Evolutionary conservation across 2,888 invertebrate species (phyloP), one percentile per base, ranked within the genome.

Genomic region (Dicyrtoma fusca): DNA sequence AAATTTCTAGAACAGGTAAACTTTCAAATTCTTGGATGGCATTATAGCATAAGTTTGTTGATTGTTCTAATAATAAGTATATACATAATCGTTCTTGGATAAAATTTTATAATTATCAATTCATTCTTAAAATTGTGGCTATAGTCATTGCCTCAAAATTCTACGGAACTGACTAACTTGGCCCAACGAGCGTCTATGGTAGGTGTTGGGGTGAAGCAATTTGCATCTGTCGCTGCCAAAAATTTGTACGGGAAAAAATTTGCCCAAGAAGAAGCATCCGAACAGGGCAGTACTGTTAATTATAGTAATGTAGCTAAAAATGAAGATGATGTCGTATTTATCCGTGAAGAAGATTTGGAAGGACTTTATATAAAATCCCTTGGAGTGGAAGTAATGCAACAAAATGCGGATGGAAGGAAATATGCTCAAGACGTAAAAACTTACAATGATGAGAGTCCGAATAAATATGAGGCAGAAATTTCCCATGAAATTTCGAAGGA

Each of bases 161-260:
- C 74, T 6, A 53, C 59, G 17, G 71, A 80, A 64, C 11, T 75
- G 10, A 47, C 65, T 23, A 71, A 80, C 69, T 11, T 75, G 10
- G 23, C 87, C 1, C 89, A 90, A 80, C 86, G 91, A 80, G 85
- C 89, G 5, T 85, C 87, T 78, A 89, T 91, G 59, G 90, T 94
- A 21, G 86, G 88, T 53, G 88, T 89, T 80, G 92, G 94, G 34
- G 82, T 93, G 57, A 86, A 86, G 76, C 87, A 89, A 77, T 90
- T 90, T 80, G 81, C 87, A 0, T 42, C 51, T 2, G 64, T 72
- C 3, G 78, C 77, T 44, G 71, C 75, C 1, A 68, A 69, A 14
- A 69, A 77, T 55, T 6, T 74, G 0, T 55, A 17, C 19, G 1
- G 47, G n/a, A 55, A 57, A 55, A 11, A 19, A 1, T 44, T 17